Base-by-base conservation (phyloP, 2,113 vertebrate species). In the Cebus imitator region DNA sequence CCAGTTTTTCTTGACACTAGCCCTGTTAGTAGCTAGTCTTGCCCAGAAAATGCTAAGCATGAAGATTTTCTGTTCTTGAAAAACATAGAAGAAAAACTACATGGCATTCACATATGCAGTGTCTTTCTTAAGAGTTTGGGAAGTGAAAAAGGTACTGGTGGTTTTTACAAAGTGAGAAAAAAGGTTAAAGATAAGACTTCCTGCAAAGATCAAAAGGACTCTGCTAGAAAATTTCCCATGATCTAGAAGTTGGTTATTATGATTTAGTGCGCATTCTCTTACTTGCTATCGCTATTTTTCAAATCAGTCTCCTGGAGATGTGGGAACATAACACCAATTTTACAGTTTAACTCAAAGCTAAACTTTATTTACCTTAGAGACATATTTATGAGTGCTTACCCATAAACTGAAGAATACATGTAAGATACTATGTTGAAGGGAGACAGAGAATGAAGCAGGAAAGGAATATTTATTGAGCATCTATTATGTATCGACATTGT, bases 11-110 rank as follows among this genome's bases (percentile, higher is more conserved):
- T 43, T 86, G 55, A 32, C 25, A 78, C 4, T 83, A 61, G 23
- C 18, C 16, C 45, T 82, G 32, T 96, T 61, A 64, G 45, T 66
- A 86, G 72, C 72, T 66, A 64, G 14, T 32, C 55, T 96, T 90
- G 87, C 27, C 43, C 94, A 82, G 58, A 92, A 96, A 10, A 82
- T 27, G 68, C 17, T 78, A 90, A 92, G 52, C 30, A 86, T 70
- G 50, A 66, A 73, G 4, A 35, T 80, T 45, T 85, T 75, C 40
- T 87, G 37, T 17, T 72, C 68, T 90, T 25, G 61, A 83, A 86
- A 95, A 81, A 50, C 48, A 66, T 23, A 92, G 68, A 83, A 43
- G 37, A 40, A 83, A 81, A 83, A 5, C 37, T 66, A 78, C 5
- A 37, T 72, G 43, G 17, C 12, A 76, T 25, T 25, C 25, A 37